Conservation (phyloP, 1,140 invertebrate species). For the Drosophila subpulchrella region DNA sequence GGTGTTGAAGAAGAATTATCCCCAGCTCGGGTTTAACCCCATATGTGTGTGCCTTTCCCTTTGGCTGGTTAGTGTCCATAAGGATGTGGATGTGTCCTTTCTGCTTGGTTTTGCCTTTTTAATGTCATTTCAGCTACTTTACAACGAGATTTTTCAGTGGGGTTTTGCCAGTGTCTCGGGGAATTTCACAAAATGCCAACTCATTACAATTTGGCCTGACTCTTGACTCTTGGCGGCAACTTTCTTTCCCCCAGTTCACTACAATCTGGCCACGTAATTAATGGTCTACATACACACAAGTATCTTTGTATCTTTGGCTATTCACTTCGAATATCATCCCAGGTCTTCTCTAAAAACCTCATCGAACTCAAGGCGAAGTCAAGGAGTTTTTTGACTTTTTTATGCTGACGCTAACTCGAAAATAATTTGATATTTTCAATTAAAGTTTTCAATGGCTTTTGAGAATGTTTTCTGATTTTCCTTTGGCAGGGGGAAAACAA, state of each 20-base stretch:
- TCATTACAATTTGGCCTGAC: constrained; percentile 76
- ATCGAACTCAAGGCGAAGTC: constrained; percentile 26
- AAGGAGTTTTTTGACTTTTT: constrained; percentile 34
- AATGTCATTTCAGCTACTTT: constrained; percentile 80
- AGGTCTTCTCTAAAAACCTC: constrained; percentile 6
- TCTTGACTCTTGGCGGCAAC: constrained; percentile 51
- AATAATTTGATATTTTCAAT: constrained; percentile 80
- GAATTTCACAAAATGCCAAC: constrained; percentile 76
- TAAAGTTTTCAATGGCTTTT: constrained; percentile 68
- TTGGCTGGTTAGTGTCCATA: constrained; percentile 49
- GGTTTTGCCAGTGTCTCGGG: constrained; percentile 35
- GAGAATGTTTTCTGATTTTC: constrained; percentile 26
- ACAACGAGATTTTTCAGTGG: constrained; percentile 52
- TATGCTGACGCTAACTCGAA: constrained; percentile 78
- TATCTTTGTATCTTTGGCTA: constrained; percentile 1
- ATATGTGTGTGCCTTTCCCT: constrained; percentile 16
- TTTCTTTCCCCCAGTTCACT: constrained; percentile 26
- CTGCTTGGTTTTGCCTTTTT: constrained; percentile 63
- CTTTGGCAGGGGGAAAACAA: constrained; percentile 15
- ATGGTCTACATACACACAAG: constrained; percentile 21
- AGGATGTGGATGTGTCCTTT: constrained; percentile 48
- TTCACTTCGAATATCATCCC: background rate
- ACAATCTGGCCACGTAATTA: constrained; percentile 48
- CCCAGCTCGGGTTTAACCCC: constrained; percentile 16
- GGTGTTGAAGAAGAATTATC: constrained; percentile 36